Conservation (phyloP, 2,888 invertebrate genomes). For the Abrostola tripartita region DNA sequence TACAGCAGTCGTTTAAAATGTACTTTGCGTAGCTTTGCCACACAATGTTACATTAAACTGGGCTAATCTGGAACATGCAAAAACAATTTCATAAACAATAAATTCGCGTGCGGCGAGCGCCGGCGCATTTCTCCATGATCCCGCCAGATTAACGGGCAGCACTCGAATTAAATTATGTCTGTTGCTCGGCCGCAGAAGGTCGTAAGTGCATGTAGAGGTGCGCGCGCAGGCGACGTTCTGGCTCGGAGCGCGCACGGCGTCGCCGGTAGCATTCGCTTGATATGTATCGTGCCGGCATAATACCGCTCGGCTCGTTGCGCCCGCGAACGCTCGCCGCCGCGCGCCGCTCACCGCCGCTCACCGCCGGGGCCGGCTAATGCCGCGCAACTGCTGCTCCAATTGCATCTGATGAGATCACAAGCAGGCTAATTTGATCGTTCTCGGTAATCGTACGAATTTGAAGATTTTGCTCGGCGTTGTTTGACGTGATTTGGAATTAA, state of each 20-base stretch:
- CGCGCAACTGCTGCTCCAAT: slow-evolving; percentile 35
- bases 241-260: slow-evolving; percentile 13
- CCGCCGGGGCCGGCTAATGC: slow-evolving; percentile 29
- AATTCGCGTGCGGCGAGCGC: slow-evolving; percentile 50
- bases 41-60: slow-evolving; percentile 38
- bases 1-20: slow-evolving; percentile 13
- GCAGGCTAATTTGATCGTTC: slow-evolving; percentile 53
- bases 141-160: slow-evolving; percentile 65
- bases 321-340: slow-evolving; percentile 29
- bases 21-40: slow-evolving; percentile 19
- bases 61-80: slow-evolving; percentile 54
- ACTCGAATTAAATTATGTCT: slow-evolving; percentile 63
- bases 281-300: slow-evolving; percentile 62
- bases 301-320: slow-evolving; percentile 43
- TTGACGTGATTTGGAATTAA: slow-evolving; percentile 19
- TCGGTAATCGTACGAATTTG: slow-evolving; percentile 24
- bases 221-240: slow-evolving; percentile 23
- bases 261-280: slow-evolving; percentile 59
- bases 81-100: slow-evolving; percentile 68
- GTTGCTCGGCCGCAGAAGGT: slow-evolving; percentile 37
- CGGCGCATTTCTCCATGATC: slow-evolving; percentile 60
- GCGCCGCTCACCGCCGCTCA: slow-evolving; percentile 6
- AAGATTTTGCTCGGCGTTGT: slow-evolving; percentile 22
- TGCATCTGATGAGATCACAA: slow-evolving; percentile 44
- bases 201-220: slow-evolving; percentile 17